Evolutionary conservation across 2,113 vertebrate genomes (phyloP).

Genomic region (Coregonus clupeaformis): DNA sequence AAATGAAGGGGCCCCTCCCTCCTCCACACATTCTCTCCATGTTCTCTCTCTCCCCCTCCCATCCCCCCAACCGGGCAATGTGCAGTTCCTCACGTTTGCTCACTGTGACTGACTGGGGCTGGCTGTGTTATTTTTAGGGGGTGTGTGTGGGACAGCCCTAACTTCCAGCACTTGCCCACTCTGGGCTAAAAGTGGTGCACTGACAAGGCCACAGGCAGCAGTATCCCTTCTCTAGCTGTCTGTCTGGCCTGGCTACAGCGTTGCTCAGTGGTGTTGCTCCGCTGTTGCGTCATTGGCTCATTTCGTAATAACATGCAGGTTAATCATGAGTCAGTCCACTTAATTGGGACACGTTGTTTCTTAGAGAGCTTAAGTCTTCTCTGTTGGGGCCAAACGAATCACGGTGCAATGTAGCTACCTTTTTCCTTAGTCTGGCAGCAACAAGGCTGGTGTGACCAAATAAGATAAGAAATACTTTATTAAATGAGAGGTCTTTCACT

Average conservation of each 20-base stretch:
- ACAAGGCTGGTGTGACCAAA: not conserved
- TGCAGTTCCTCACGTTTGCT: conserved; percentile 70
- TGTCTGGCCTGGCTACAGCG: not conserved
- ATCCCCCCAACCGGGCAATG: conserved; percentile 27
- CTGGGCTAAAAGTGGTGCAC: not conserved
- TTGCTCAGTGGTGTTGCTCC: conserved; percentile 18
- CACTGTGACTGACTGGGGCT: conserved; percentile 11
- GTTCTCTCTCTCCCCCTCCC: conserved; percentile 9
- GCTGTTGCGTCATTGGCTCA: conserved; percentile 28
- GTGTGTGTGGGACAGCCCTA: conserved; percentile 2
- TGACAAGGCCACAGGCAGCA: not conserved
- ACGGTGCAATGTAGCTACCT: not conserved
- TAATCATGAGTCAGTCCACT: not conserved
- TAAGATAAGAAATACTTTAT: no score
- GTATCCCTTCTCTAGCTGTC: conserved; percentile 5
- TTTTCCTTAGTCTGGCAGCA: not conserved
- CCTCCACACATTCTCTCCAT: conserved; percentile 30
- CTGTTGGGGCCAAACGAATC: not conserved
- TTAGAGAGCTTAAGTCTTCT: not conserved
- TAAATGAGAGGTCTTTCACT: no score
- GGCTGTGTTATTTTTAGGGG: not conserved
- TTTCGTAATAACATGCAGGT: not conserved
- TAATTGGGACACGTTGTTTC: not conserved
- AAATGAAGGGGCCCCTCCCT: conserved; percentile 26
- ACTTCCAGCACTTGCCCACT: not conserved